A percentile compares a stretch with the other conserved stretches of the same genome.
Evolutionary conservation across 2,113 vertebrate species (phyloP).

Genomic region (Petromus typicus): DNA sequence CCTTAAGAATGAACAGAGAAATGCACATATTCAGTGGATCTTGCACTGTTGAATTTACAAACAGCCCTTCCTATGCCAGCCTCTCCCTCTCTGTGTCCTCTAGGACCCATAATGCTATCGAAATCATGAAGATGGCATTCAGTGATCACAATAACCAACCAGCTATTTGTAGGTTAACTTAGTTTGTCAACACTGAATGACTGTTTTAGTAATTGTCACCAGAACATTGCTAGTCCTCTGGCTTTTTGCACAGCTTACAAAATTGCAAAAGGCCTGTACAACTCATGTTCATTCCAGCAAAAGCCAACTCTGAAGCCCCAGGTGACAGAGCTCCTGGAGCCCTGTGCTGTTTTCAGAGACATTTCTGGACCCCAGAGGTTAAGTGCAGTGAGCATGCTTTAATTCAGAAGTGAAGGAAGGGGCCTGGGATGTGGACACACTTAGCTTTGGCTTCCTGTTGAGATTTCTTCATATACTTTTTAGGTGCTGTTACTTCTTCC

Average conservation of each 20-base stretch:
- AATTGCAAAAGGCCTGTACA: neutral
- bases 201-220: neutral
- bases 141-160: neutral
- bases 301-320: neutral
- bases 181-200: neutral
- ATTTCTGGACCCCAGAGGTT: neutral
- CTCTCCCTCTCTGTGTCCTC: neutral
- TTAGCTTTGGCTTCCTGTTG: neutral
- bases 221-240: neutral
- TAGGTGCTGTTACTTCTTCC: too few species aligned
- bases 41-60: neutral
- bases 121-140: neutral
- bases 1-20: slow-evolving; percentile 10
- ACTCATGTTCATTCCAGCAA: neutral
- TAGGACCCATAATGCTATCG: neutral
- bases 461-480: too few species aligned
- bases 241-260: neutral
- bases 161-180: slow-evolving; percentile 1
- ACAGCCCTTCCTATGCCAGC: fast-evolving
- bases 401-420: neutral
- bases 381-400: neutral
- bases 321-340: neutral
- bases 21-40: neutral
- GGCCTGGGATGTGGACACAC: neutral
- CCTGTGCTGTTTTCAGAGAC: slow-evolving; percentile 19